Conservation (phyloP, 2,888 invertebrate species). For the Macrosiphum euphorbiae region DNA sequence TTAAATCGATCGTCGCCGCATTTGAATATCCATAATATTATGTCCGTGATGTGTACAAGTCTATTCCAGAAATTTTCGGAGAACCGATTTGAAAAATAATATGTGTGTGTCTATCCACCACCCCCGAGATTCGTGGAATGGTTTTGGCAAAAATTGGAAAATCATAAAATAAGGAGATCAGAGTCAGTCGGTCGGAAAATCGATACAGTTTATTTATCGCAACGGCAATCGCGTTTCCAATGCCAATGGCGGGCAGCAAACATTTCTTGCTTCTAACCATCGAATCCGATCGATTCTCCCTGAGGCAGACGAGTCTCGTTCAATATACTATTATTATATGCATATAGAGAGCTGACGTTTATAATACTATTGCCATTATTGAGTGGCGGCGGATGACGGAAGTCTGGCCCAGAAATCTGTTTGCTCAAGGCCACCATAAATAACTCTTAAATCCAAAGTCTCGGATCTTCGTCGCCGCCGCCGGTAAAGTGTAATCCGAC, state of each 20-base stretch:
- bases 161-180: background rate
- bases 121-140: background rate
- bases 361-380: background rate
- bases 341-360: background rate
- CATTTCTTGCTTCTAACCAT: background rate
- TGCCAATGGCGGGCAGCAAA: background rate
- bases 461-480: too few relatives aligned
- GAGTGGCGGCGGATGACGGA: background rate
- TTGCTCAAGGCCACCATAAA: too few relatives aligned
- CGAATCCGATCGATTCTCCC: background rate
- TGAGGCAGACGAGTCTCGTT: too few relatives aligned
- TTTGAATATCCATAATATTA: background rate
- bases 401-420: too few relatives aligned
- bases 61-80: background rate
- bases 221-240: background rate
- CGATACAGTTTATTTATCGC: background rate
- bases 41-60: background rate
- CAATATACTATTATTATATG: background rate
- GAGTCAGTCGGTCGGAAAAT: background rate
- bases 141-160: background rate
- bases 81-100: background rate
- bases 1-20: background rate
- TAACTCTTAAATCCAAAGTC: too few relatives aligned
- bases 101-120: background rate
- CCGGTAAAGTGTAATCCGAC: too few relatives aligned